Evolutionary conservation across 1,140 invertebrate genomes (phyloP).

Genomic region (Drosophila tropicalis): DNA sequence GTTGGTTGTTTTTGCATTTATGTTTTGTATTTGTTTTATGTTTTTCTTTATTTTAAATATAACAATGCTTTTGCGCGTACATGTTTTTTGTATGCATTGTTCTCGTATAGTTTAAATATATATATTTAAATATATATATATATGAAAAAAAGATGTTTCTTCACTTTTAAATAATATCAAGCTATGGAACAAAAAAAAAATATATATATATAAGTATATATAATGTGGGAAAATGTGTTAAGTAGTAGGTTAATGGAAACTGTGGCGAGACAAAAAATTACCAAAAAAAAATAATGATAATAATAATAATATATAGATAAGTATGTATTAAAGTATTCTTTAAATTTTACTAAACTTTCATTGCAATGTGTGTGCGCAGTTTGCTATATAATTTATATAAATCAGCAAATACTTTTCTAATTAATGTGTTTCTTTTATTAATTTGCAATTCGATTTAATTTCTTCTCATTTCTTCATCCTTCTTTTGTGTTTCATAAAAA

Average conservation of each 20-base stretch:
- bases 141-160: constrained; percentile 30
- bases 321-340: constrained; percentile 2
- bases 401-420: constrained; percentile 13
- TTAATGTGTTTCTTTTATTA: constrained; percentile 38
- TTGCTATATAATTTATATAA: constrained; percentile 24
- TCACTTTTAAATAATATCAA: constrained; percentile 53
- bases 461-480: not conserved
- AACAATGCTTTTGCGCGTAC: constrained; percentile 59
- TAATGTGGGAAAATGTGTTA: constrained; percentile 1
- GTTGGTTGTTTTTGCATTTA: constrained; percentile 24
- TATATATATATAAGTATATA: not conserved
- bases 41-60: constrained; percentile 56
- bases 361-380: constrained; percentile 44
- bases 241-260: constrained; percentile 7
- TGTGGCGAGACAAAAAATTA: constrained; percentile 26
- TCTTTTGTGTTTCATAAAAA: constrained; percentile 34
- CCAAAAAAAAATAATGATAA: constrained; percentile 25
- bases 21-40: constrained; percentile 6
- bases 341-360: constrained; percentile 64
- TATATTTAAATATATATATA: constrained; percentile 36
- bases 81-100: constrained; percentile 52
- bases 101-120: constrained; percentile 23
- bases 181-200: constrained; percentile 16
- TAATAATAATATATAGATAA: not conserved
- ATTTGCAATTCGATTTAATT: constrained; percentile 48